These are phyloP conservation scores for Synergus itoensis DNA, from an alignment of 2,888 invertebrate genomes.

Conservation along the genomic window DNA sequence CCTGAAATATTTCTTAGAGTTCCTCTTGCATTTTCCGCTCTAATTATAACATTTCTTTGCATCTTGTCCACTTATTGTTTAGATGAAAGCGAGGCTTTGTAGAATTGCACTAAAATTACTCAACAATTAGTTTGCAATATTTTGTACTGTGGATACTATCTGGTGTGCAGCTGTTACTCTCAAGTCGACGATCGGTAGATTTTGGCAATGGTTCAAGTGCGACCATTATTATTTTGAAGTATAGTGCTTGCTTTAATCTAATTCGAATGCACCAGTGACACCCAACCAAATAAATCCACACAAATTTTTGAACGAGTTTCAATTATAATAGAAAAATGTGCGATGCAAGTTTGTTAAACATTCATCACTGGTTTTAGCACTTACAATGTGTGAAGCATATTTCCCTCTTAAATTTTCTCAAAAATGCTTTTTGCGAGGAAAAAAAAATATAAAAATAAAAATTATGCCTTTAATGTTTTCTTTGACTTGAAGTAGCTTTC, in stretches of 20 bases:
- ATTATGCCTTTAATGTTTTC: background rate
- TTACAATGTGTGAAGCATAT: too few species aligned
- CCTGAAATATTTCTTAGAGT: background rate
- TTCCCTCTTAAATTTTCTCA: too few species aligned
- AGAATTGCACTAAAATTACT: conserved; percentile 1
- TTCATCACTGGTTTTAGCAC: background rate
- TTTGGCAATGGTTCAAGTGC: conserved; percentile 21
- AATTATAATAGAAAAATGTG: background rate
- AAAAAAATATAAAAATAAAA: background rate
- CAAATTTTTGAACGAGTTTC: background rate
- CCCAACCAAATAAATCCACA: background rate
- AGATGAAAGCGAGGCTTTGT: background rate
- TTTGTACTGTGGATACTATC: background rate
- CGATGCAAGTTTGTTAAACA: background rate
- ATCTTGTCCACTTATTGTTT: background rate
- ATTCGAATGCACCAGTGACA: background rate
- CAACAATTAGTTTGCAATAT: conserved; percentile 17
- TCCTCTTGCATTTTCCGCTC: background rate
- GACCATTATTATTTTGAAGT: conserved; percentile 26
- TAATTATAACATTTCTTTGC: background rate
- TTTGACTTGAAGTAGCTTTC: background rate
- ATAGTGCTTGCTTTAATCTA: background rate
- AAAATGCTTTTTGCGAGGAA: too few species aligned
- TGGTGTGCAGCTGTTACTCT: background rate
- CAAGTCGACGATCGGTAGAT: conserved; percentile 8